Percentiles rank a stretch among this genome's conserved stretches.
Conservation (phyloP, 2,797 vertebrate species). For the Bradypodion pumilum region DNA sequence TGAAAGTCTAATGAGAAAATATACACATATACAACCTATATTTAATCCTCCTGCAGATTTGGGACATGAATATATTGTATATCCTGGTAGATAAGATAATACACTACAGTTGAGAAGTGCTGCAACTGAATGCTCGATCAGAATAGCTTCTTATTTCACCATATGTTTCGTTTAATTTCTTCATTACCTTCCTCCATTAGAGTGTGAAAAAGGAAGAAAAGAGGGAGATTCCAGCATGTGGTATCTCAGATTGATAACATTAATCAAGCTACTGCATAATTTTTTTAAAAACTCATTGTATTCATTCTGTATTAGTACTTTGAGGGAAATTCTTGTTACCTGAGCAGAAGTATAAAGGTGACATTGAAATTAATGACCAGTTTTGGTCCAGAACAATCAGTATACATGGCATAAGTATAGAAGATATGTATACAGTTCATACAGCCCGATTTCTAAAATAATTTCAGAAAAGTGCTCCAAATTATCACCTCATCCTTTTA, state of each 20-base stretch:
- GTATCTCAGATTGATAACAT: not conserved
- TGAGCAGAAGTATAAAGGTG: not conserved
- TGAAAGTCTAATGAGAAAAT: conserved; percentile 59
- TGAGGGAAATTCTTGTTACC: not conserved
- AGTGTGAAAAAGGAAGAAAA: not conserved
- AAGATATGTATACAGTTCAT: not conserved
- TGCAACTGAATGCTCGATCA: not conserved
- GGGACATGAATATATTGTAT: not conserved
- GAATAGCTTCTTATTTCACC: not conserved
- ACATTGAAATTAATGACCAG: not conserved
- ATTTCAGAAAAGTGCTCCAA: too few relatives aligned
- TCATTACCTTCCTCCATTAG: too few relatives aligned
- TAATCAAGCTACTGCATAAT: not conserved
- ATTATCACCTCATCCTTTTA: not conserved
- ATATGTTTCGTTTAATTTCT: not conserved
- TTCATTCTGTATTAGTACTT: not conserved
- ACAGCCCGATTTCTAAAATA: not conserved
- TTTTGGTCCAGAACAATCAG: not conserved
- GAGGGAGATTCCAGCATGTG: too few relatives aligned
- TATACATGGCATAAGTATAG: not conserved
- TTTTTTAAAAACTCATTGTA: not conserved
- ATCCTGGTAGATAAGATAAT: not conserved
- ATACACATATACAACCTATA: not conserved
- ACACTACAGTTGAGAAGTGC: too few relatives aligned
- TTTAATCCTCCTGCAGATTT: not conserved